These are phyloP conservation scores for Drosophila diplacantha DNA, from an alignment of 2,888 invertebrate species.

Conservation along the genomic window DNA sequence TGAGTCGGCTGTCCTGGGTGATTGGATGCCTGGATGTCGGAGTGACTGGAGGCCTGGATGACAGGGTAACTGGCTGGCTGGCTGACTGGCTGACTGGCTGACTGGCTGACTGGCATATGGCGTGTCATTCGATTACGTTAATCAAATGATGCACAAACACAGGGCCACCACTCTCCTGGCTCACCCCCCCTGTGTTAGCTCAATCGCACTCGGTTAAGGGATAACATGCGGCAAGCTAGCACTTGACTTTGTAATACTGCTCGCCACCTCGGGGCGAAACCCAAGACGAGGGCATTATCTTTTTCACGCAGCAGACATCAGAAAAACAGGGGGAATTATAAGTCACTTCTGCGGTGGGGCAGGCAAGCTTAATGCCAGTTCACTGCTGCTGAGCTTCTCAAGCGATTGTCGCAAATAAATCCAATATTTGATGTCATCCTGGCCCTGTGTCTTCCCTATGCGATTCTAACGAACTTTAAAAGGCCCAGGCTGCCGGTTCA, in stretches of 20 bases:
- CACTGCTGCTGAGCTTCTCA: slow-evolving; percentile 8
- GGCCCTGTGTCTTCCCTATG: too few relatives aligned
- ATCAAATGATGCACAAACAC: slow-evolving; percentile 68
- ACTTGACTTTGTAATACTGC: slow-evolving; percentile 22
- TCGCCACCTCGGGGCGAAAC: background rate
- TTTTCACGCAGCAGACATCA: slow-evolving; percentile 11
- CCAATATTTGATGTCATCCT: slow-evolving; percentile 3
- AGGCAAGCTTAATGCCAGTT: slow-evolving; percentile 6
- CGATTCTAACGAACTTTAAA: background rate
- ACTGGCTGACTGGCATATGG: slow-evolving; percentile 61
- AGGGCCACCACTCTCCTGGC: slow-evolving; percentile 28
- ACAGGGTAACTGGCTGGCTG: slow-evolving; percentile 39
- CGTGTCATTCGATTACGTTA: slow-evolving; percentile 70
- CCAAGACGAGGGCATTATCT: slow-evolving; percentile 10
- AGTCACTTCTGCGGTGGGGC: slow-evolving; percentile 2
- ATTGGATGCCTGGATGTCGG: slow-evolving; percentile 19
- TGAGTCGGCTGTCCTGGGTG: slow-evolving; percentile 5
- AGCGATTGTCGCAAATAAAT: slow-evolving; percentile 10
- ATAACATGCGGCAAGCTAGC: slow-evolving; percentile 27
- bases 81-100: slow-evolving; percentile 12
- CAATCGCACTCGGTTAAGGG: slow-evolving; percentile 18
- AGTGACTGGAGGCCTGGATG: slow-evolving; percentile 23
- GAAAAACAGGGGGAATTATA: slow-evolving; percentile 5
- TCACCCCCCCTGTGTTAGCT: slow-evolving; percentile 45
- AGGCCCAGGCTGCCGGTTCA: too few relatives aligned